Evolutionary conservation across 2,113 vertebrate species (phyloP), one percentile per base, ranked within the genome.

Genomic region (Erythrolamprus reginae): DNA sequence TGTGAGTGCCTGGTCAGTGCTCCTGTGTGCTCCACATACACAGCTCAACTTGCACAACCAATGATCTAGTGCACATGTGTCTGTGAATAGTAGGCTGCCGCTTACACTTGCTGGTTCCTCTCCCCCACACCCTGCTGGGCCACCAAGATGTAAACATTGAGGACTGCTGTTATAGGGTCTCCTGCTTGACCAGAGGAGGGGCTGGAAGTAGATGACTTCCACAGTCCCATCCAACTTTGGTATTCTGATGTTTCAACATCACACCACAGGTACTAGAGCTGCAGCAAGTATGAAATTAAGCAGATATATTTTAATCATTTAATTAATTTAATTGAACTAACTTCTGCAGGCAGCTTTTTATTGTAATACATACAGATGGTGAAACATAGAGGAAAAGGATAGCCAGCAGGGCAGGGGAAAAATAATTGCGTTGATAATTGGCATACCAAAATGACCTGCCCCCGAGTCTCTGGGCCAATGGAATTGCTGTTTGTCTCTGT

Each of bases 11-110:
- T 15, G 13, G 28, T 15, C 1, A 2, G 13, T 2, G 13, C 28
- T 33, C 5, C 12, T 33, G 13, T n/a, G 13, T 1, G 2, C n/a
- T n/a, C n/a, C 13, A 6, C 1, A 1, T 13, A 17, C 13, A 15
- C 61, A 65, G 10, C 61, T 65, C 61, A 65, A 65, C 5, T 33
- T 65, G 28, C n/a, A 65, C 2, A n/a, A n/a, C 4, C 5, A 65
- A 15, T n/a, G 5, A 26, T 13, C 12, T 15, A 12, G 61, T 5
- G 0, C 12, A 65, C 61, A 17, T 65, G 28, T 1, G 2, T 58
- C 9, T 10, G 10, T 3, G 0, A 1, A 10, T 28, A 3, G 10
- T 1, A 1, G 61, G 28, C n/a, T 15, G 5, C 28, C 13, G 0
- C 28, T 33, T 33, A 33, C 5, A 0, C 28, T 13, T 65, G 28